These are phyloP conservation scores for Lycaon pictus DNA, from an alignment of 2,113 vertebrate species.

Conservation along the genomic window DNA sequence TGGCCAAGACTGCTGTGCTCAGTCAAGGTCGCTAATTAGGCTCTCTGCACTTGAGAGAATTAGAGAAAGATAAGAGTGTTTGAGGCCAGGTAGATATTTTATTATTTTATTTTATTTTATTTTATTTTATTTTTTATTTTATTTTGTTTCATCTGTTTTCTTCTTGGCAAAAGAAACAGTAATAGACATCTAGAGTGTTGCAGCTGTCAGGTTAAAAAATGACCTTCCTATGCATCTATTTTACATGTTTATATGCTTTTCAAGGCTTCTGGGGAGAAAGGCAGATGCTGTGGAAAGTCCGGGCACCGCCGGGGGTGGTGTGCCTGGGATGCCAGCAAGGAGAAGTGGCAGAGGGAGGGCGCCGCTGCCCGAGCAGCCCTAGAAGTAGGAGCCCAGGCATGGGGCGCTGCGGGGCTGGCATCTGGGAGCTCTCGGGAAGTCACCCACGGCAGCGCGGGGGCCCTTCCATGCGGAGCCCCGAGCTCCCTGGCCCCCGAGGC, in stretches of 20 bases:
- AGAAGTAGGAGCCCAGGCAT: accelerated
- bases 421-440: too few relatives aligned
- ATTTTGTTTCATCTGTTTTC: not conserved
- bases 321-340: not conserved
- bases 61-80: not conserved
- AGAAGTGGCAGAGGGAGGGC: accelerated
- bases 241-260: not conserved
- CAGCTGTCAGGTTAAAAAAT: not conserved
- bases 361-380: not conserved
- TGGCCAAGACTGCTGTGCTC: not conserved
- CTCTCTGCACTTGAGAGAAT: not conserved
- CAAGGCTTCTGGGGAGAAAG: not conserved
- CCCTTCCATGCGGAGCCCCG: not conserved
- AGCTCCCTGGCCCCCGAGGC: not conserved
- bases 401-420: not conserved
- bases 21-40: not conserved
- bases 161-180: not conserved
- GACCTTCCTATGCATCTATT: not conserved
- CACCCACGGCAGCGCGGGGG: too few relatives aligned
- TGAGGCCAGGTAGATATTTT: not conserved
- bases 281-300: accelerated
- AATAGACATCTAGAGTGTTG: not conserved
- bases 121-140: not conserved
- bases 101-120: not conserved
- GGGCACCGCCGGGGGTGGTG: not conserved